These are phyloP conservation scores for Tridacna crocea DNA, from an alignment of 2,888 invertebrate species.

Conservation along the genomic window DNA sequence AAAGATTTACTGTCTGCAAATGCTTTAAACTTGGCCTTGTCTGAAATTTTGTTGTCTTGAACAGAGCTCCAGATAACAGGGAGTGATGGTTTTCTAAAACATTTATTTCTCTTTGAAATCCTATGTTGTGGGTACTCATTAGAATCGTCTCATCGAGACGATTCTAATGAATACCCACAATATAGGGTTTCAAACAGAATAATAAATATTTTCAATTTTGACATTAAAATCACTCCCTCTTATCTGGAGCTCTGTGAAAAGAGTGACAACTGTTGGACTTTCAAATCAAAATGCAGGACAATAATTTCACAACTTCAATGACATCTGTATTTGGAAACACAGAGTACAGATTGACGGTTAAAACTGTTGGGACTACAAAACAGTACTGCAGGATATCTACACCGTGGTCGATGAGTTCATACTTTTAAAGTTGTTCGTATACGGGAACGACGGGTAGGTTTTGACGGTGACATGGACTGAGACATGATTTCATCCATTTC, in stretches of 20 bases:
- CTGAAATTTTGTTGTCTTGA: neutral
- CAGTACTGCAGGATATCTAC: neutral
- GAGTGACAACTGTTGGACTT: neutral
- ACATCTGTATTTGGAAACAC: neutral
- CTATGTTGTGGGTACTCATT: neutral
- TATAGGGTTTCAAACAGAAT: too few species aligned
- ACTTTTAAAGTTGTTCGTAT: constrained; percentile 80
- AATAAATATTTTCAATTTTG: too few species aligned
- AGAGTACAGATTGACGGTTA: neutral
- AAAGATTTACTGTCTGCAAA: too few species aligned
- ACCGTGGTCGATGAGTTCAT: constrained; percentile 12
- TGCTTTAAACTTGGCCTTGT: neutral
- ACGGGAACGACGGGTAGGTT: constrained; percentile 74
- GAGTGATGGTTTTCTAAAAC: too few species aligned
- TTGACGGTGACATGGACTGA: constrained; percentile 66
- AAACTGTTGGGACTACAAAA: neutral
- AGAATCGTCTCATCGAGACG: neutral
- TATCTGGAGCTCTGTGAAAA: too few species aligned
- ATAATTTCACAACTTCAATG: neutral
- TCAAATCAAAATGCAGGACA: neutral
- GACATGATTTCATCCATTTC: constrained; percentile 86
- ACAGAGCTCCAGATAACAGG: too few species aligned
- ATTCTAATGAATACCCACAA: neutral
- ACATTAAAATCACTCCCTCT: too few species aligned
- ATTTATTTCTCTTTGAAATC: too few species aligned